phyloP scores from a whole-genome alignment of 2,888 invertebrate genomes.

The Carterocephalus palaemon region DNA sequence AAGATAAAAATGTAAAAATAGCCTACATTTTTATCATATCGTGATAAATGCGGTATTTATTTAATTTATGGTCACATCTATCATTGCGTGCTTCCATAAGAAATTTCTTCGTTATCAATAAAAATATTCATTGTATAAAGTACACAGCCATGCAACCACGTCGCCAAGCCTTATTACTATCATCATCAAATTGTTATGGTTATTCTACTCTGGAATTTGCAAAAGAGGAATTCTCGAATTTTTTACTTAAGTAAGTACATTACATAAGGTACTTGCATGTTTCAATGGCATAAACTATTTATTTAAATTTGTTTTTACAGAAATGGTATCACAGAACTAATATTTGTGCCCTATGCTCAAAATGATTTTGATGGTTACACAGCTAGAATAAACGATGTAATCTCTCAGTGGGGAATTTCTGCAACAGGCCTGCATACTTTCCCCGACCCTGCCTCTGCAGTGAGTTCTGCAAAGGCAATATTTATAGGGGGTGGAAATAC shows the following conservation, averaged over 20 bases:
- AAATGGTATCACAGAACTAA: conserved; percentile 80
- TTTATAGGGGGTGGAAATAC: conserved; percentile 91
- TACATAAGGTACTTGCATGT: too few relatives aligned
- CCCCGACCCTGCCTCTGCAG: conserved; percentile 75
- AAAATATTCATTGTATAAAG: not conserved
- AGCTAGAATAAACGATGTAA: conserved; percentile 75
- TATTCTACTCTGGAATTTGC: conserved; percentile 83
- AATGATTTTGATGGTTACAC: conserved; percentile 83
- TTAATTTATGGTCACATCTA: conserved; percentile 12
- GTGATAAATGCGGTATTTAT: conserved; percentile 27
- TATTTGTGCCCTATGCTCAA: conserved; percentile 88
- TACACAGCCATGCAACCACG: conserved; percentile 33
- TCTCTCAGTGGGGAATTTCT: conserved; percentile 82
- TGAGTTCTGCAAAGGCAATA: conserved; percentile 82
- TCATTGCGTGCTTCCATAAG: conserved; percentile 6
- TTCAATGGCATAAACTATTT: too few relatives aligned
- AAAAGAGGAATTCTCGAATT: conserved; percentile 79
- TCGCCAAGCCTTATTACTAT: conserved; percentile 81
- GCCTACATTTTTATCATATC: too few relatives aligned
- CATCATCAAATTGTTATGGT: conserved; percentile 84
- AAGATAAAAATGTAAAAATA: conserved; percentile 13
- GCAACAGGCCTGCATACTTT: conserved; percentile 83
- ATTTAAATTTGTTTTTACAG: conserved; percentile 58
- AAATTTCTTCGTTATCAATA: conserved; percentile 9
- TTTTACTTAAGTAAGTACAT: conserved; percentile 78